Evolutionary conservation across 2,113 vertebrate species (phyloP), one percentile per base, ranked within the genome.

Genomic region (Colinus virginianus): DNA sequence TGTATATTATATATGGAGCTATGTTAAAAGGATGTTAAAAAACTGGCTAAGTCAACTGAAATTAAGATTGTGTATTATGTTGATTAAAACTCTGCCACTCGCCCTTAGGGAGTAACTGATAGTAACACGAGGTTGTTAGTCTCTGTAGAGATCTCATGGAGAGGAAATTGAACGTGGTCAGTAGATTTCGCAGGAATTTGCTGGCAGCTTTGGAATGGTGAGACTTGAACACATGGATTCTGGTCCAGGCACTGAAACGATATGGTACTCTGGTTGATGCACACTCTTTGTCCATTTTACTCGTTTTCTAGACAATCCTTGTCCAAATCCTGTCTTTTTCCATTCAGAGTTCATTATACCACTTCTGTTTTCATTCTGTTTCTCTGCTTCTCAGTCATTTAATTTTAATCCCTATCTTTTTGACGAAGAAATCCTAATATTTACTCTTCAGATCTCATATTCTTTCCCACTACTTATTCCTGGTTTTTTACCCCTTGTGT

Each of bases 171-270:
- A 66, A 78, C 46, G 45, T 2, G 7, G 4, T 64, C 86, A 45
- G 43, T 93, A 80, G 46, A 25, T 88, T 85, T 90, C 64, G 81
- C 43, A 68, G 83, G 23, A 81, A 56, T 84, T 91, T 86, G 69
- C 72, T 75, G 69, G 48, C 69, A 94, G 46, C 74, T 86, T 46
- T 81, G 61, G 40, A 77, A 28, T 51, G 36, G 69, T 71, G 83
- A 68, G 66, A 38, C 62, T 78, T 75, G 74, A 88, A 94, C 87
- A 84, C 42, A 55, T 0, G 6, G 61, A 30, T 90, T 88, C 79
- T 71, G 56, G 91, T 69, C 58, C 58, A 76, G 62, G 17, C 4
- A 3, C 80, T 48, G 80, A 51, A 81, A 78, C 13, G 56, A 61
- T 49, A 13, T 13, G 38, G 42, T 76, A 58, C 6, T 90, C 69